phyloP scores from a whole-genome alignment of 2,888 invertebrate genomes.

The Tribolium freemani region DNA sequence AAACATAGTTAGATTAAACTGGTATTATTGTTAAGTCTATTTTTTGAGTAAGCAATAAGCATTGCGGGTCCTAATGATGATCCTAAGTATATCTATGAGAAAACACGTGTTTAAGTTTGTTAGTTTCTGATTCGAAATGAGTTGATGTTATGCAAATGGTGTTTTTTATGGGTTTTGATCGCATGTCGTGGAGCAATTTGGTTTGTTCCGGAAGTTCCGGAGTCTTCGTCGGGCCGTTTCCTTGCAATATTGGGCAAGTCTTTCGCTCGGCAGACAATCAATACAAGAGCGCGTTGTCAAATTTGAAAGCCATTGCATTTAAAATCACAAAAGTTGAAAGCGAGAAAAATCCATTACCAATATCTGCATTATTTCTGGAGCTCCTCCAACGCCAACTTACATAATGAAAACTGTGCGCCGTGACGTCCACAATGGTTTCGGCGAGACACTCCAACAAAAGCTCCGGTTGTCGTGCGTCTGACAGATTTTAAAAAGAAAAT shows the following conservation, averaged over 20 bases:
- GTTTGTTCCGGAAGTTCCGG: conserved; percentile 28
- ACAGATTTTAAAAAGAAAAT: conserved; percentile 66
- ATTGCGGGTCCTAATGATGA: no score
- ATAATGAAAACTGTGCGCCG: conserved; percentile 64
- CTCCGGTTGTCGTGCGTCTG: conserved; percentile 63
- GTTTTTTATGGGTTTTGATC: conserved; percentile 21
- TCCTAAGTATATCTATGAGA: no score
- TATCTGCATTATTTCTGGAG: conserved; percentile 67
- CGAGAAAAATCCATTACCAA: conserved; percentile 66
- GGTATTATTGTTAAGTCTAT: no score
- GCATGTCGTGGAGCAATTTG: conserved; percentile 26
- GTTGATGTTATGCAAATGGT: conserved; percentile 25
- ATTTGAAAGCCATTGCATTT: conserved; percentile 60
- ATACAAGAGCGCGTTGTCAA: conserved; percentile 53
- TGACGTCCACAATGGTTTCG: conserved; percentile 64
- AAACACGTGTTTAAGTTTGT: neutral
- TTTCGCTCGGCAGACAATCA: conserved; percentile 38
- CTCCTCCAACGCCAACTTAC: conserved; percentile 66
- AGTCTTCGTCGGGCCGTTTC: conserved; percentile 25
- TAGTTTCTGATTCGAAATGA: neutral
- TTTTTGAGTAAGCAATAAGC: no score
- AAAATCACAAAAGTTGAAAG: conserved; percentile 62
- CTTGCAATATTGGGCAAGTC: conserved; percentile 23
- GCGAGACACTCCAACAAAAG: conserved; percentile 65
- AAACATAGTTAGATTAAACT: no score